Conservation (phyloP, 2,888 invertebrate genomes). For the Artemia sinica region DNA sequence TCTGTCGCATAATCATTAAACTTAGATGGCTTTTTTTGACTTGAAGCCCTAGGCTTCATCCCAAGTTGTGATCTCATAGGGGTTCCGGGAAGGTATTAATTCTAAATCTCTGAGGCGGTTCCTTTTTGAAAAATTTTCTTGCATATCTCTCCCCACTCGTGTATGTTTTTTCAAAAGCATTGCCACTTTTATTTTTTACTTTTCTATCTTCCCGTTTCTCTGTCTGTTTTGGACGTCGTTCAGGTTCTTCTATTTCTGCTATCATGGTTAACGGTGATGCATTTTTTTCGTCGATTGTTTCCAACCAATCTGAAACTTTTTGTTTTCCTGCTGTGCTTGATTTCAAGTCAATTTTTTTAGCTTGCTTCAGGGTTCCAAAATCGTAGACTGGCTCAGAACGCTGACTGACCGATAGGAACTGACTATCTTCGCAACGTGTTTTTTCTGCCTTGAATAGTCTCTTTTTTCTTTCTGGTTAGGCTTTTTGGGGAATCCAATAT, state of each 20-base stretch:
- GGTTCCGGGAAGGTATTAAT: background rate
- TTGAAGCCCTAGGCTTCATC: background rate
- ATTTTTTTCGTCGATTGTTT: background rate
- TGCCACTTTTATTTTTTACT: no score
- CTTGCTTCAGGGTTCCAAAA: background rate
- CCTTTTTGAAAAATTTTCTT: background rate
- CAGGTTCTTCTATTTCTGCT: background rate
- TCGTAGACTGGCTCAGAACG: background rate
- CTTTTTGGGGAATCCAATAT: background rate
- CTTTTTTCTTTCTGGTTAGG: background rate
- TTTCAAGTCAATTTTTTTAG: background rate
- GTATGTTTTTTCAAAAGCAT: no score
- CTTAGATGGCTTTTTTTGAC: background rate
- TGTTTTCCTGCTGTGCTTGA: background rate
- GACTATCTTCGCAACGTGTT: background rate
- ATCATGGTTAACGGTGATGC: background rate
- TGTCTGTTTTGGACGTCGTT: background rate
- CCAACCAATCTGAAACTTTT: slow-evolving; percentile 8
- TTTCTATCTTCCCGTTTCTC: no score
- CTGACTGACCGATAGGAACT: slow-evolving; percentile 11
- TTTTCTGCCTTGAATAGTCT: slow-evolving; percentile 5
- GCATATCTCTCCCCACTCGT: no score
- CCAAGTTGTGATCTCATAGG: background rate
- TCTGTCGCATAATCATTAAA: no score
- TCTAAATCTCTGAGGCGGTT: background rate